Evolutionary conservation across 2,888 invertebrate species (phyloP).

Genomic region (Habrosyne pyritoides): DNA sequence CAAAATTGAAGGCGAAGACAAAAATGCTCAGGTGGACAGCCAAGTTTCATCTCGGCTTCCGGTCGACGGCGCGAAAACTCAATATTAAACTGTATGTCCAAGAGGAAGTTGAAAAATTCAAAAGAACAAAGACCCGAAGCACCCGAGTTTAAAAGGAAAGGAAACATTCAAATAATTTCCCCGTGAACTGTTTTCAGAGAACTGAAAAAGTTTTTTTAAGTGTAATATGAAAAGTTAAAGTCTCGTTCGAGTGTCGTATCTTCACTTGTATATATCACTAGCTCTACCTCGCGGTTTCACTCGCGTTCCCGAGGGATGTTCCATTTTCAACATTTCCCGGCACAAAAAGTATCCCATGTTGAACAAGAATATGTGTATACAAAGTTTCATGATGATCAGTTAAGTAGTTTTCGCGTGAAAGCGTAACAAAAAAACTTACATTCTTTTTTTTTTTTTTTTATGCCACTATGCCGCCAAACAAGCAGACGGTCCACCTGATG

Average conservation of each 20-base stretch:
- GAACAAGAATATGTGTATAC: too few species aligned
- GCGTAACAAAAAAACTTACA: too few species aligned
- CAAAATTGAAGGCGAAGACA: conserved; percentile 18
- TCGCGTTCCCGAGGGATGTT: too few species aligned
- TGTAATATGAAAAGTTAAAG: conserved; percentile 22
- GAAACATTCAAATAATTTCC: conserved; percentile 65
- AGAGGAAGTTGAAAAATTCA: conserved; percentile 54
- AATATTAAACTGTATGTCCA: conserved; percentile 52
- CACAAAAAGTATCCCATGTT: too few species aligned
- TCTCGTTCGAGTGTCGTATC: not conserved
- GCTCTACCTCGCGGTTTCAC: too few species aligned
- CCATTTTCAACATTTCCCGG: too few species aligned
- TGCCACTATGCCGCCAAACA: too few species aligned
- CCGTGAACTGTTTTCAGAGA: conserved; percentile 40
- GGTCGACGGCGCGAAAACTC: conserved; percentile 37
- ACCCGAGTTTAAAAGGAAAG: conserved; percentile 35
- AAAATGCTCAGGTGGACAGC: conserved; percentile 39
- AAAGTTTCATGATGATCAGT: too few species aligned
- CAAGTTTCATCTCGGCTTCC: conserved; percentile 29
- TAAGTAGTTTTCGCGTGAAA: too few species aligned
- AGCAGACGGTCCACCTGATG: too few species aligned
- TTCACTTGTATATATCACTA: too few species aligned
- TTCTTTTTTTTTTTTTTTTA: too few species aligned
- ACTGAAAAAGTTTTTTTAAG: not conserved
- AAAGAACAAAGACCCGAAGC: conserved; percentile 63